These are phyloP conservation scores for Lampris megalopsis DNA, from an alignment of 2,113 vertebrate species.

Conservation along the genomic window DNA sequence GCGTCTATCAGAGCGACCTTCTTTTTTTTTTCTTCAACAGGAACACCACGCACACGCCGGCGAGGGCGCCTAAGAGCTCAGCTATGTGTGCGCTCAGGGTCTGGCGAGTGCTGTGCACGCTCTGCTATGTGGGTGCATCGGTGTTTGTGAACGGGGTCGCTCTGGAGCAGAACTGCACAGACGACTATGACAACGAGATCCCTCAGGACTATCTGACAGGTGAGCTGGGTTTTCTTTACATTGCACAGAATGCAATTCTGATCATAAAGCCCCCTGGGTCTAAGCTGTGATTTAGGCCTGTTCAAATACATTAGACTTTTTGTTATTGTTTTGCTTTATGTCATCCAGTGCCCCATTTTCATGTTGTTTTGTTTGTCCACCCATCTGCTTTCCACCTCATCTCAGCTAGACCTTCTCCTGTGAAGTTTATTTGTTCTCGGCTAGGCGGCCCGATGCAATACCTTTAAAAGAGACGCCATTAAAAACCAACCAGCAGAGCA, in stretches of 20 bases:
- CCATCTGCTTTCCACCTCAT: too few relatives aligned
- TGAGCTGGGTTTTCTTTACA: constrained; percentile 45
- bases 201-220: constrained; percentile 61
- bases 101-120: constrained; percentile 53
- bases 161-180: constrained; percentile 49
- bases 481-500: background rate
- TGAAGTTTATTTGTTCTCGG: background rate
- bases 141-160: constrained; percentile 45
- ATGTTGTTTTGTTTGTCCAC: too few relatives aligned
- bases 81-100: constrained; percentile 49
- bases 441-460: background rate
- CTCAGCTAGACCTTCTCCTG: constrained; percentile 8
- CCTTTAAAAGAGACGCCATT: background rate
- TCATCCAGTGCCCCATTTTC: too few relatives aligned
- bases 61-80: background rate
- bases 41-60: background rate
- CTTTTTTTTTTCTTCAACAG: background rate
- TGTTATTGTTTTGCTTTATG: background rate
- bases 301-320: background rate
- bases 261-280: too few relatives aligned
- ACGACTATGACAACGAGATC: constrained; percentile 73
- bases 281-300: too few relatives aligned
- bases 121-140: constrained; percentile 31
- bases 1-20: background rate
- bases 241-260: too few relatives aligned